A percentile compares a stretch with the other conserved stretches of the same genome.
These are phyloP conservation scores for Alligator mississippiensis DNA, from an alignment of 2,113 vertebrate genomes.

Conservation along the genomic window DNA sequence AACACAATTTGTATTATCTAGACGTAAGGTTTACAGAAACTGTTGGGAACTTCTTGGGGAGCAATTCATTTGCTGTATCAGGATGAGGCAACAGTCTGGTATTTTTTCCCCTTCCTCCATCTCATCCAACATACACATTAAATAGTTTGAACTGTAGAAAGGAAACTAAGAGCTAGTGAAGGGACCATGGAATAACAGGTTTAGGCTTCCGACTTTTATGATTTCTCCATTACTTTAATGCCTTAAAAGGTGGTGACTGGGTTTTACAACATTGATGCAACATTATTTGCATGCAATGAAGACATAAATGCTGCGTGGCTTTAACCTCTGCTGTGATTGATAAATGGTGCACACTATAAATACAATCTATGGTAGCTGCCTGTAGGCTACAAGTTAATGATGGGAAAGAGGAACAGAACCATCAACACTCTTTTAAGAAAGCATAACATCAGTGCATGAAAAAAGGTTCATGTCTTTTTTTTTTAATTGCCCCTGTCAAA, in stretches of 20 bases:
- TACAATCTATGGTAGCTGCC: slow-evolving; percentile 51
- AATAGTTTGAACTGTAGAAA: slow-evolving; percentile 2
- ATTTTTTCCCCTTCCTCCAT: slow-evolving; percentile 48
- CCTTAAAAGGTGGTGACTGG: slow-evolving; percentile 36
- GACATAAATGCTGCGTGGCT: slow-evolving; percentile 62
- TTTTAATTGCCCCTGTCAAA: background rate
- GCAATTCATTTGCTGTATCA: background rate
- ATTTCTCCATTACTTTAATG: slow-evolving; percentile 63
- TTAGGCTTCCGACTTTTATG: slow-evolving; percentile 45
- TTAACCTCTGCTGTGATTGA: slow-evolving; percentile 61
- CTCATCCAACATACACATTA: slow-evolving; percentile 47
- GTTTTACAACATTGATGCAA: slow-evolving; percentile 24
- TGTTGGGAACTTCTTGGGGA: background rate
- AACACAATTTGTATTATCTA: background rate
- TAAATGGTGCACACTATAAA: slow-evolving; percentile 55
- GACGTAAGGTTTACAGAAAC: background rate
- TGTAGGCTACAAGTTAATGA: slow-evolving; percentile 52
- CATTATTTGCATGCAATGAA: slow-evolving; percentile 9
- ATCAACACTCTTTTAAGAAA: slow-evolving; percentile 42
- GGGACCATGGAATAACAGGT: slow-evolving; percentile 9
- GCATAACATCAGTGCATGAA: background rate
- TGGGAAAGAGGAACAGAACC: slow-evolving; percentile 47
- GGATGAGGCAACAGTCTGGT: slow-evolving; percentile 38
- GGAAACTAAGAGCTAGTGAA: background rate
- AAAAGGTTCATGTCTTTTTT: background rate